These are phyloP conservation scores for Andrena bucephala DNA, from an alignment of 2,888 invertebrate genomes.

Conservation along the genomic window DNA sequence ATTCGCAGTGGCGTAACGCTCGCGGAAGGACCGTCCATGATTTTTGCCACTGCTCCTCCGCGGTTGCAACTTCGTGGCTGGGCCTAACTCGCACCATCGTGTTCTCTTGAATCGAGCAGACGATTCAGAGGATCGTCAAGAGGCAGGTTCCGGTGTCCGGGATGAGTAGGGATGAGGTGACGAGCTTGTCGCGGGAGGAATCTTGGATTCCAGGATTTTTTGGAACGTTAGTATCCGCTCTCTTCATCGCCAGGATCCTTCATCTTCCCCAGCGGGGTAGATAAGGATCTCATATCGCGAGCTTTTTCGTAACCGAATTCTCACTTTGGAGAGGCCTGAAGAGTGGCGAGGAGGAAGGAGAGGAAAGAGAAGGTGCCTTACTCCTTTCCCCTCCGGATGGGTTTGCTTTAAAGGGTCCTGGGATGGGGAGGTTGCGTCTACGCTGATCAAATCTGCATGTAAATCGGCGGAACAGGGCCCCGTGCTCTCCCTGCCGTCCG, in stretches of 20 bases:
- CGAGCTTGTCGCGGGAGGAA: background rate
- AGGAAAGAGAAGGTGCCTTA: background rate
- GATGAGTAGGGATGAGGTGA: background rate
- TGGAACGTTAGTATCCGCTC: background rate
- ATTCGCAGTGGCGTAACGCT: slow-evolving; percentile 69
- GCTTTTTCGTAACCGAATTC: slow-evolving; percentile 1
- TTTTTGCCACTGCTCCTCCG: background rate
- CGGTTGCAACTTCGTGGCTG: background rate
- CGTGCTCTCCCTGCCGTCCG: slow-evolving; percentile 27
- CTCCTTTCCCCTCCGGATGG: background rate
- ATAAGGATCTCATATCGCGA: background rate
- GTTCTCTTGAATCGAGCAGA: background rate
- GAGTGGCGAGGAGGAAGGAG: background rate
- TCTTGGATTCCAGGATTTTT: background rate
- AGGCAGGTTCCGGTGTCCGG: background rate
- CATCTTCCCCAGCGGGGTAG: background rate
- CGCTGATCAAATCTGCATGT: slow-evolving; percentile 76
- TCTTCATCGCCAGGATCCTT: background rate
- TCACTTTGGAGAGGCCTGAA: background rate
- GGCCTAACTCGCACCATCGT: too few species aligned
- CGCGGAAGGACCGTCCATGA: slow-evolving; percentile 18
- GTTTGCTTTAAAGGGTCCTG: slow-evolving; percentile 31
- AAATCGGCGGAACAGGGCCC: slow-evolving; percentile 76
- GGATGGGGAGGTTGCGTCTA: slow-evolving; percentile 43
- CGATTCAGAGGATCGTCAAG: background rate